These are phyloP conservation scores for Watsonalla cultraria DNA, from an alignment of 2,888 invertebrate genomes.

Conservation along the genomic window DNA sequence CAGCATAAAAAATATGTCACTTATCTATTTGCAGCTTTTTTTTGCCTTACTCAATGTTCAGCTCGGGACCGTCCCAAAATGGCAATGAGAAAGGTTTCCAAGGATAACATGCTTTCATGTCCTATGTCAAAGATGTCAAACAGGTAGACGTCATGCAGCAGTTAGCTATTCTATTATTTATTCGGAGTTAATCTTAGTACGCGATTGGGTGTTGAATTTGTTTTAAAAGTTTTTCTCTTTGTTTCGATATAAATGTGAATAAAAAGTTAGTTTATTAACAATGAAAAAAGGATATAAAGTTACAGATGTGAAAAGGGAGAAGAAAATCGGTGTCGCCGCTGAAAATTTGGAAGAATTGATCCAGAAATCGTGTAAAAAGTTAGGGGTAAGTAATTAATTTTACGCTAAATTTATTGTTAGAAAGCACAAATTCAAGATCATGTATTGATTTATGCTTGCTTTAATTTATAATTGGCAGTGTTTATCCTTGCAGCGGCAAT, in stretches of 20 bases:
- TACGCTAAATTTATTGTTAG: neutral
- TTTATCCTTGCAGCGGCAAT: conserved; percentile 31
- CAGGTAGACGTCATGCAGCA: no score
- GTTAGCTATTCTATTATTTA: no score
- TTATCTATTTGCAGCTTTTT: no score
- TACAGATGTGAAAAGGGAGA: conserved; percentile 81
- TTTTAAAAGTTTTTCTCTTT: conserved; percentile 30
- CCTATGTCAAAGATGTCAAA: no score
- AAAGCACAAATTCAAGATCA: conserved; percentile 6
- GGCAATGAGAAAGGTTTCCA: no score
- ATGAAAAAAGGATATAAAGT: conserved; percentile 85
- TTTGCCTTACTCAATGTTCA: no score
- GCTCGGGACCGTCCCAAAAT: no score
- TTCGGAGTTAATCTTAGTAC: no score
- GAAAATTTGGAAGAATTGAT: conserved; percentile 82
- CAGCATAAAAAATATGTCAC: no score
- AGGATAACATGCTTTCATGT: no score
- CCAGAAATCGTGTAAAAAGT: conserved; percentile 83
- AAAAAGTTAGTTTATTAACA: conserved; percentile 20
- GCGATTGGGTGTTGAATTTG: conserved; percentile 6
- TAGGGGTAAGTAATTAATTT: conserved; percentile 68
- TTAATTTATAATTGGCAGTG: conserved; percentile 28
- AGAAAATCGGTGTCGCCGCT: conserved; percentile 85
- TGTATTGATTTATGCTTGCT: conserved; percentile 11
- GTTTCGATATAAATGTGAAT: conserved; percentile 15